These are phyloP conservation scores for Thelaira solivaga DNA, from an alignment of 2,888 invertebrate genomes.

Conservation along the genomic window DNA sequence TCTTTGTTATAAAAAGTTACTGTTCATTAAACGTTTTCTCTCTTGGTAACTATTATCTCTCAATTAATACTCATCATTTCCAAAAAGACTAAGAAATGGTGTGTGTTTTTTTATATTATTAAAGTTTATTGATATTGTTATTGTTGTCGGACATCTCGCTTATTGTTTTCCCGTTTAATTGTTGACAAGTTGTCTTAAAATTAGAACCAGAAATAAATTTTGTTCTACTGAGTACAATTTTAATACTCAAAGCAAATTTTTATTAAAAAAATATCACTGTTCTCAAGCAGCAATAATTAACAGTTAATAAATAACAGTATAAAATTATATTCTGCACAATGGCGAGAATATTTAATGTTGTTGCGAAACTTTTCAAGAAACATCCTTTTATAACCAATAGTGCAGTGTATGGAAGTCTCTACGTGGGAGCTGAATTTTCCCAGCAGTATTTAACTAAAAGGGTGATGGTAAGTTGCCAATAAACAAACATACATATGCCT, in stretches of 20 bases:
- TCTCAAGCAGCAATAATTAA: neutral
- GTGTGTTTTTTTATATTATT: neutral
- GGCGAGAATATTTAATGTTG: slow-evolving; percentile 66
- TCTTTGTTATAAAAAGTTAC: neutral
- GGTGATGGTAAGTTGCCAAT: slow-evolving; percentile 79
- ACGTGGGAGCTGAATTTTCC: slow-evolving; percentile 87
- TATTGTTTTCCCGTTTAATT: neutral
- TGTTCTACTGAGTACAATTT: too few relatives aligned
- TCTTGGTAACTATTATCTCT: neutral
- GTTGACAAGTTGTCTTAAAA: slow-evolving; percentile 1
- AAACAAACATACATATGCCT: too few relatives aligned
- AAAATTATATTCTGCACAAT: slow-evolving; percentile 59
- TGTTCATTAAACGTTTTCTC: neutral
- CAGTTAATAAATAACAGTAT: neutral
- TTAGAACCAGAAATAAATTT: slow-evolving; percentile 20
- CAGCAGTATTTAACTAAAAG: slow-evolving; percentile 86
- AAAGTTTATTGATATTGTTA: neutral
- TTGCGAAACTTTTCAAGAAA: slow-evolving; percentile 75
- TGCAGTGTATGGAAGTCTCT: slow-evolving; percentile 85
- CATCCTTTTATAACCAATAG: slow-evolving; percentile 80
- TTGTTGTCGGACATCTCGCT: slow-evolving; percentile 2
- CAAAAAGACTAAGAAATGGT: neutral
- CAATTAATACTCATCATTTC: neutral
- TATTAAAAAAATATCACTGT: too few relatives aligned
- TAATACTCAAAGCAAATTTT: too few relatives aligned